Conservation (phyloP, 2,888 invertebrate species). For the Chalcis sispes region DNA sequence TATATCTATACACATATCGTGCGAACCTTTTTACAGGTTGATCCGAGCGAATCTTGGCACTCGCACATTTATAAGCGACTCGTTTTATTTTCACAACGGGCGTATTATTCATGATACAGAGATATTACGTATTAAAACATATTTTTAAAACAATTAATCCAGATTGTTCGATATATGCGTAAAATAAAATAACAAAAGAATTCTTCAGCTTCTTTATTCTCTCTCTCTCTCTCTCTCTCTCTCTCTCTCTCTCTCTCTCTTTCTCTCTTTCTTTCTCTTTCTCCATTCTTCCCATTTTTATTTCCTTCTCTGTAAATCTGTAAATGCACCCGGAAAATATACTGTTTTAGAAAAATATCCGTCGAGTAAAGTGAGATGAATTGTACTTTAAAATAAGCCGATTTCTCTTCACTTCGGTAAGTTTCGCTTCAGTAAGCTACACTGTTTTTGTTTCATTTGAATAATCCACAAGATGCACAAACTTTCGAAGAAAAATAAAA, state of each 20-base stretch:
- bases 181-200: too few species aligned
- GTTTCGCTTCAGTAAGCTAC: constrained; percentile 38
- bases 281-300: too few species aligned
- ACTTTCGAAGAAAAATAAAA: constrained; percentile 32
- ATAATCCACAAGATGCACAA: constrained; percentile 42
- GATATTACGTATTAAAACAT: too few species aligned
- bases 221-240: too few species aligned
- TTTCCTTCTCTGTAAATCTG: not conserved
- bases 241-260: too few species aligned
- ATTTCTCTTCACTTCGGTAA: constrained; percentile 30
- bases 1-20: not conserved
- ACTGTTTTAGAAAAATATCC: constrained; percentile 17
- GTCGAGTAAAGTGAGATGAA: constrained; percentile 10
- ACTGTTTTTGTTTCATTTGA: constrained; percentile 50
- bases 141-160: too few species aligned
- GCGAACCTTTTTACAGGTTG: constrained; percentile 10
- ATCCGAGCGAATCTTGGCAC: not conserved
- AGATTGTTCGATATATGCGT: too few species aligned
- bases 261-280: too few species aligned
- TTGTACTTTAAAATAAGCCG: constrained; percentile 38
- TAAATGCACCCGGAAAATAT: not conserved
- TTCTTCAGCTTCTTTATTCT: too few species aligned
- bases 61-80: not conserved
- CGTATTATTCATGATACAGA: too few species aligned
- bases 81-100: too few species aligned